Percentiles rank a stretch among this genome's conserved stretches.
phyloP scores from a whole-genome alignment of 2,888 invertebrate species.

The Troilus luridus region DNA sequence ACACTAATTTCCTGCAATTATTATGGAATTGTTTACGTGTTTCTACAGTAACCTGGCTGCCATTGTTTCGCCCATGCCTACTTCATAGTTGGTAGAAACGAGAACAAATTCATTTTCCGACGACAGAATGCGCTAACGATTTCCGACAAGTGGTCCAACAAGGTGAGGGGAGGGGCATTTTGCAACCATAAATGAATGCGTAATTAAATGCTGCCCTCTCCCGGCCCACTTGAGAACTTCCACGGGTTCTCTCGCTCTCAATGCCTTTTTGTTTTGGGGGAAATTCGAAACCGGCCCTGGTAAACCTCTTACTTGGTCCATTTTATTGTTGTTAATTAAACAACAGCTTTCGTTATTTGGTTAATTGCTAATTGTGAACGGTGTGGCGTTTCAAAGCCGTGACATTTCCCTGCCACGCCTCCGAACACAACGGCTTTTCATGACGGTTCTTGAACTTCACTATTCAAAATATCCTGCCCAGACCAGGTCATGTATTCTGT shows the following conservation, averaged over 20 bases:
- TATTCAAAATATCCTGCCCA: neutral
- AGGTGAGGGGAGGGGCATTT: neutral
- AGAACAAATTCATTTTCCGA: slow-evolving; percentile 16
- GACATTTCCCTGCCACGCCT: neutral
- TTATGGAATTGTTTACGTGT: too few species aligned
- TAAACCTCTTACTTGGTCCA: neutral
- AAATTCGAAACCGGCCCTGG: neutral
- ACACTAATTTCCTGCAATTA: too few species aligned
- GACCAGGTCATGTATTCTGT: neutral
- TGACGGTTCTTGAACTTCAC: neutral
- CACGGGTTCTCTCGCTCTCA: neutral
- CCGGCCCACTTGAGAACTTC: neutral
- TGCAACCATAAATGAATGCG: slow-evolving; percentile 33
- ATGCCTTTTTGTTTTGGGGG: neutral
- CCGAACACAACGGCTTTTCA: neutral
- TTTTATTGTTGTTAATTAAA: slow-evolving; percentile 39
- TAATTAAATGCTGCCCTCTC: neutral
- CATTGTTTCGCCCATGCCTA: neutral
- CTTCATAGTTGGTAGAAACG: neutral
- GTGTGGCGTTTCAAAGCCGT: neutral
- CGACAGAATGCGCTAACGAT: neutral
- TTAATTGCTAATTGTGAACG: slow-evolving; percentile 2
- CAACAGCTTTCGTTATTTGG: neutral
- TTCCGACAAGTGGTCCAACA: neutral
- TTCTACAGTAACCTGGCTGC: neutral